A percentile compares a stretch with the other conserved stretches of the same genome.
phyloP scores from a whole-genome alignment of 1,140 invertebrate species.

The Drosophila neocordata region DNA sequence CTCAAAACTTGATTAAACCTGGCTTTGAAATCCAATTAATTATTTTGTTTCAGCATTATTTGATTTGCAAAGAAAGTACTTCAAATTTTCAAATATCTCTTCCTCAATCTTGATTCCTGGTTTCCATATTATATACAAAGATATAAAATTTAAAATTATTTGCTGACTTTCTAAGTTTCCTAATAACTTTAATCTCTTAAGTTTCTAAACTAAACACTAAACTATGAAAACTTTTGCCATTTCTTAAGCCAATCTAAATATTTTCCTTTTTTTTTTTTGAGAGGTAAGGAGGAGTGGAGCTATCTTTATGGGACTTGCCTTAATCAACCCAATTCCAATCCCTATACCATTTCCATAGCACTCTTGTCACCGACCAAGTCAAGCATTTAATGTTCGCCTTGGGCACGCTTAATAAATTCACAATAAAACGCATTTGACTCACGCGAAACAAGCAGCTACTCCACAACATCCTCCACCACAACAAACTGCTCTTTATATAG shows the following conservation, averaged over 20 bases:
- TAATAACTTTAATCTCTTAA: neutral
- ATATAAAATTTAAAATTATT: neutral
- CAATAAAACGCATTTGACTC: conserved; percentile 77
- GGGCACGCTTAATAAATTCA: conserved; percentile 79
- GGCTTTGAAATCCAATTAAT: no score
- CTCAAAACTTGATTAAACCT: no score
- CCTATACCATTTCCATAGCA: conserved; percentile 12
- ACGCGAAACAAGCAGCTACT: conserved; percentile 39
- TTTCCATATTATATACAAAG: no score
- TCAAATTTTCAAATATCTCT: no score
- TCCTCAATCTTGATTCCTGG: no score
- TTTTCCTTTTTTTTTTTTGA: conserved; percentile 24
- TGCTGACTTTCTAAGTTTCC: neutral
- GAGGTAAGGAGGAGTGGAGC: no score
- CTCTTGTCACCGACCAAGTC: conserved; percentile 44
- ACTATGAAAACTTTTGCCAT: conserved; percentile 7
- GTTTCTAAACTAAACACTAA: neutral
- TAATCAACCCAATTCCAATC: conserved; percentile 21
- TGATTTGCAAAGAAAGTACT: no score
- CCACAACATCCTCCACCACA: conserved; percentile 27
- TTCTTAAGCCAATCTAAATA: neutral
- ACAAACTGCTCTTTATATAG: neutral
- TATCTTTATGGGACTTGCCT: conserved; percentile 56
- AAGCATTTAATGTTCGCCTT: conserved; percentile 67
- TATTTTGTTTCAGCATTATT: no score